These are phyloP conservation scores for Ictalurus punctatus DNA, from an alignment of 2,113 vertebrate genomes.

Conservation along the genomic window DNA sequence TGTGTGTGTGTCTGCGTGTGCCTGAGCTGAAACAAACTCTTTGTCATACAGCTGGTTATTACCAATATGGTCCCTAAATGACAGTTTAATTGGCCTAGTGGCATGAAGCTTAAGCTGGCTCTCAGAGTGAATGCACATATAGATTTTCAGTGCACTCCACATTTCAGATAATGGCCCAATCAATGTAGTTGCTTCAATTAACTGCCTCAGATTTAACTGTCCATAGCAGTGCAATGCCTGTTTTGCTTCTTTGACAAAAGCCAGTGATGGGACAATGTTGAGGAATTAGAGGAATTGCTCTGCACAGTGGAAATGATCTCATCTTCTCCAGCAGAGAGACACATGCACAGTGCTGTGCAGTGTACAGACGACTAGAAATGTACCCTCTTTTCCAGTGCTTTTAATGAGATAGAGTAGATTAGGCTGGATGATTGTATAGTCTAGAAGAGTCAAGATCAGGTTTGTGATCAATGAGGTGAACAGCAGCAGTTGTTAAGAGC, in stretches of 20 bases:
- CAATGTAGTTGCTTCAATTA: slow-evolving; percentile 30
- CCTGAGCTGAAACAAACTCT: slow-evolving; percentile 21
- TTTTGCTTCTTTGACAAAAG: neutral
- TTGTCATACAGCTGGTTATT: slow-evolving; percentile 35
- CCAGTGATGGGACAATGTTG: neutral
- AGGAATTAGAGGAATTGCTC: neutral
- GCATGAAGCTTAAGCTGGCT: slow-evolving; percentile 17
- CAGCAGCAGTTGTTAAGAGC: neutral
- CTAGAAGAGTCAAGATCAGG: neutral
- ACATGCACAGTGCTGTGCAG: neutral
- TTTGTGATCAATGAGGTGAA: neutral
- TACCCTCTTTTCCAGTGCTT: neutral
- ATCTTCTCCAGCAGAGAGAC: neutral
- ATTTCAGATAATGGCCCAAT: slow-evolving; percentile 44
- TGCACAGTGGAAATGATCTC: neutral
- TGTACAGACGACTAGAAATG: neutral
- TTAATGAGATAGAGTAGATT: neutral
- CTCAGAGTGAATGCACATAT: slow-evolving; percentile 31
- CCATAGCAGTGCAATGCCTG: neutral
- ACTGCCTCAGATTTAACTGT: neutral
- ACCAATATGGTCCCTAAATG: neutral
- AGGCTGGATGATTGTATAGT: neutral
- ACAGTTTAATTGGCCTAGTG: slow-evolving; percentile 36
- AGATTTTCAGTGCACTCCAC: slow-evolving; percentile 38
- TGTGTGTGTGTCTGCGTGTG: neutral